Base-by-base conservation (phyloP, 2,888 invertebrate species). In the Drosophila mettleri region DNA sequence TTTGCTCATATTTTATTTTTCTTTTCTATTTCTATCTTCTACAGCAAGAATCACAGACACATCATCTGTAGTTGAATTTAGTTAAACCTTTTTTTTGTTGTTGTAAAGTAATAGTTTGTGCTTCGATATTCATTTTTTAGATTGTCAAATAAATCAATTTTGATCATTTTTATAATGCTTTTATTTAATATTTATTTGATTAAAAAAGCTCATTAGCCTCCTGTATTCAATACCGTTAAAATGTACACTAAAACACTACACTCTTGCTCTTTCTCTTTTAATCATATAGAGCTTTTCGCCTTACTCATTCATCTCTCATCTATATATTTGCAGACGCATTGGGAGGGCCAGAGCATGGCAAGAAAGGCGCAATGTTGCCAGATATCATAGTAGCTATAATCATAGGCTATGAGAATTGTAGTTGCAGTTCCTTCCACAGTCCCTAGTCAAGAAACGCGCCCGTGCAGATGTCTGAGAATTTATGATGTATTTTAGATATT, bases 291-390 rank as follows among this genome's bases (percentile, higher is more conserved):
- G 67, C 60, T 69, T 73, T 45, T 55, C 57, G 77, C 77, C 61
- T 64, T 80, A 82, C 83, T 87, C 83, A 83, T 64, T 46, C 71
- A 73, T 69, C 66, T 88, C 45, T 83, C 88, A 80, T 86, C 80
- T 89, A 79, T 89, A 70, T 89, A 88, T 84, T 89, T 89, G 69
- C 89, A 89, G 89, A 87, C 84, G 69, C 77, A 78, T 86, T 87
- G 80, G 86, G 88, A 83, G 75, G 67, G 80, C 62, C 87, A 79
- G 63, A 73, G 60, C 72, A 70, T 81, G 77, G 65, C 89, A 75
- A 84, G 90, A 76, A 89, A 70, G 80, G 89, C 89, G 59, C 90
- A 89, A 84, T 89, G 89, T 86, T 89, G 89, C 71, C 80, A 82
- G 71, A 78, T 90, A 82, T 89, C 89, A 74, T 89, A 89, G 90